Percentiles rank a stretch among this genome's conserved stretches.
phyloP scores from a whole-genome alignment of 2,113 vertebrate species.

The Castor canadensis region DNA sequence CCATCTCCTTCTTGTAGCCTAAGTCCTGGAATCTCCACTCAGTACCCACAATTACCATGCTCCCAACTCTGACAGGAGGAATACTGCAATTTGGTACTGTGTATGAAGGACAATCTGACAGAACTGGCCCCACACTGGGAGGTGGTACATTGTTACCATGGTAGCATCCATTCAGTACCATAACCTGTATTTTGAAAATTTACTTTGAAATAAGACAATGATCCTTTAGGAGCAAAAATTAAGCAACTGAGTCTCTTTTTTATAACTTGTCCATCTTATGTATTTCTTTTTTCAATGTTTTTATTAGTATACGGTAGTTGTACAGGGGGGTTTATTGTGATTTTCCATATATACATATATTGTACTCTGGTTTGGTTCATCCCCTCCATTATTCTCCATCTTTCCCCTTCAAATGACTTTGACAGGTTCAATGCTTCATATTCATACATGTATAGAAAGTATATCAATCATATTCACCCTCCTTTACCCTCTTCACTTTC shows the following conservation, averaged over 20 bases:
- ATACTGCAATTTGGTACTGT: too few species aligned
- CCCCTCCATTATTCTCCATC: too few species aligned
- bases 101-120: neutral
- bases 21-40: neutral
- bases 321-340: too few species aligned
- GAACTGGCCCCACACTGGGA: neutral
- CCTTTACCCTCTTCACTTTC: too few species aligned
- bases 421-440: too few species aligned
- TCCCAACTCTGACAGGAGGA: neutral
- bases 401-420: too few species aligned
- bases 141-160: neutral
- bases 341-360: too few species aligned
- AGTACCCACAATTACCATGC: neutral
- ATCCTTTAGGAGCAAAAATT: neutral
- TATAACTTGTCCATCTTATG: neutral
- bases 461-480: too few species aligned
- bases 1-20: neutral
- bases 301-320: neutral
- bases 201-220: conserved; percentile 22
- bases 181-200: neutral
- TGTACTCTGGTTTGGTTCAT: too few species aligned
- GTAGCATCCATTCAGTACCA: neutral
- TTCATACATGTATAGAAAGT: too few species aligned
- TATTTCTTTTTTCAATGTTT: conserved; percentile 44
- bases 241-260: neutral